These are phyloP conservation scores for Troides helena DNA, from an alignment of 2,888 invertebrate genomes.

Conservation along the genomic window DNA sequence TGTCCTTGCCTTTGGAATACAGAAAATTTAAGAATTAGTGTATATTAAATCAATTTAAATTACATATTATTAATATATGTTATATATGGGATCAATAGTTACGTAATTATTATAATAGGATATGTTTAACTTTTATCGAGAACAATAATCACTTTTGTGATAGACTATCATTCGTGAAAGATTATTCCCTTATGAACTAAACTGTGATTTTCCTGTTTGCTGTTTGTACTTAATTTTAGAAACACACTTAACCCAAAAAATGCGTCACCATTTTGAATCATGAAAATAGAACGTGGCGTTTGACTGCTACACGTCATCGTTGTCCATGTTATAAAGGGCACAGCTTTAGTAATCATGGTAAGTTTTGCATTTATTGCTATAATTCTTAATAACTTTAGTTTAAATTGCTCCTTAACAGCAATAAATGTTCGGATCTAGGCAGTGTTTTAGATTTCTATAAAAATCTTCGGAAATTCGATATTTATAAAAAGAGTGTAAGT, in stretches of 20 bases:
- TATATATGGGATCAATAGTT: conserved; percentile 14
- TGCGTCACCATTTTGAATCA: conserved; percentile 68
- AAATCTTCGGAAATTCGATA: no score
- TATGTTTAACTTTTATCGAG: not conserved
- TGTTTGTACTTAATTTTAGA: conserved; percentile 17
- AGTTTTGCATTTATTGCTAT: conserved; percentile 45
- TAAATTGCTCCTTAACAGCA: no score
- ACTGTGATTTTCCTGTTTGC: conserved; percentile 15
- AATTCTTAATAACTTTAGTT: not conserved
- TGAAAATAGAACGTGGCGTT: conserved; percentile 60
- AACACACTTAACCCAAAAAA: conserved; percentile 29
- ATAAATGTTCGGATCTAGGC: no score
- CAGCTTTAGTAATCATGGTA: conserved; percentile 59
- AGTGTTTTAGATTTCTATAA: no score
- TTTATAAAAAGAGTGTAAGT: no score
- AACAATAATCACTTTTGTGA: conserved; percentile 24
- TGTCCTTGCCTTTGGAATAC: conserved; percentile 14
- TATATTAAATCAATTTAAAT: conserved; percentile 7
- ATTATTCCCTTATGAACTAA: conserved; percentile 11
- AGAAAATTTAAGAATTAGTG: conserved; percentile 8
- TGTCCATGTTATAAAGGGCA: conserved; percentile 45
- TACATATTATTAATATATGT: conserved; percentile 7
- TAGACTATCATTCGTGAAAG: conserved; percentile 25
- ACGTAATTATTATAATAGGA: conserved; percentile 20
- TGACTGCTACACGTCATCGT: conserved; percentile 42